Percentiles rank a stretch among this genome's conserved stretches.
Conservation (phyloP, 2,888 invertebrate genomes). For the Hypolimnas misippus region DNA sequence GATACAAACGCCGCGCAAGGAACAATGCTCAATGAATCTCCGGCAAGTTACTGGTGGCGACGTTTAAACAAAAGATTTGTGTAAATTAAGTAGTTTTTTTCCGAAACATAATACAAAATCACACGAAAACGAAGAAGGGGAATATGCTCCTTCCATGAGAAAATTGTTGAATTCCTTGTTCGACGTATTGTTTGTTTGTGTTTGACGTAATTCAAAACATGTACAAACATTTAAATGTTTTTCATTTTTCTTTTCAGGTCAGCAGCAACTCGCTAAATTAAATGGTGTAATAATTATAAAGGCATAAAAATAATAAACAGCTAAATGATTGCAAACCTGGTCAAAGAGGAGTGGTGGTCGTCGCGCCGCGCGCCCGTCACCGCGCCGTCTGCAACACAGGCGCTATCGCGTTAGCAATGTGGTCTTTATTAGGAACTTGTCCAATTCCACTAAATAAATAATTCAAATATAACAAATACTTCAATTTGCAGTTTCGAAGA, state of each 20-base stretch:
- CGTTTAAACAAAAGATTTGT: neutral
- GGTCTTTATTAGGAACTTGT: no score
- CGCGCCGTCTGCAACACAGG: conserved; percentile 34
- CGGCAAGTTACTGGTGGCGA: neutral
- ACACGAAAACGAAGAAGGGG: conserved; percentile 4
- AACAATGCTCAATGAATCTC: conserved; percentile 7
- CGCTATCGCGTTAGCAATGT: no score
- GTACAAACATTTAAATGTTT: neutral
- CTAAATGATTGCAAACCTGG: conserved; percentile 48
- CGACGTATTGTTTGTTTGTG: conserved; percentile 1
- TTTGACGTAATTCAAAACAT: conserved; percentile 5
- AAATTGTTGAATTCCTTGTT: neutral
- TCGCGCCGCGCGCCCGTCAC: conserved; percentile 45
- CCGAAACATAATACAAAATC: neutral
- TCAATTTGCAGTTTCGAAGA: neutral
- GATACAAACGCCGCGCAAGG: neutral
- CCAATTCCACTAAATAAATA: no score
- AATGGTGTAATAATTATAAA: no score
- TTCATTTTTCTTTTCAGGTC: no score
- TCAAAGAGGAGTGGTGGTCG: conserved; percentile 54
- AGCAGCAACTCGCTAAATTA: no score
- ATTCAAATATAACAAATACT: no score
- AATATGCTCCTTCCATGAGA: neutral
- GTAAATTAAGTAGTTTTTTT: neutral
- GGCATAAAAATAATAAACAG: no score